Evolutionary conservation across 1,140 invertebrate species (phyloP).

Genomic region (Sitobion miscanthi): DNA sequence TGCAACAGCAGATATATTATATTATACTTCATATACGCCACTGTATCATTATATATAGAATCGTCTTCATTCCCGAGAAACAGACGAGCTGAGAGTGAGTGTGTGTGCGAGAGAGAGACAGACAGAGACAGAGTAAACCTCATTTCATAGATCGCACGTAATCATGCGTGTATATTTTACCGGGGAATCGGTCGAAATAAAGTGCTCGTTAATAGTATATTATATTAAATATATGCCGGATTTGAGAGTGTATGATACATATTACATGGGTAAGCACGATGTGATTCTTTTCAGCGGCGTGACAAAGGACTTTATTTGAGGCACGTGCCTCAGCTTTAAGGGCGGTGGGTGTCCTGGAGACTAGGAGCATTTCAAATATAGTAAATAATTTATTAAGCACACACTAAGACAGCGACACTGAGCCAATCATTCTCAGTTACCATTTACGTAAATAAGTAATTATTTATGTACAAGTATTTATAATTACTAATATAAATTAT

Average conservation of each 20-base stretch:
- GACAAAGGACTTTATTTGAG: too few species aligned
- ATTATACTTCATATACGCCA: background rate
- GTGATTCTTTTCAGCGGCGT: background rate
- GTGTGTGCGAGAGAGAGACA: background rate
- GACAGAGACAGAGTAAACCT: background rate
- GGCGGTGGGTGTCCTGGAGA: too few species aligned
- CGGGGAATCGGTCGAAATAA: background rate
- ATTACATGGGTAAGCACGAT: background rate
- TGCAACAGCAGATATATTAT: background rate
- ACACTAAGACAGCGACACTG: too few species aligned
- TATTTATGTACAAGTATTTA: too few species aligned
- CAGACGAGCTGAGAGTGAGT: background rate
- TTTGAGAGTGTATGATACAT: background rate
- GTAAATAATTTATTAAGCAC: too few species aligned
- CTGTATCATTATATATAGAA: background rate
- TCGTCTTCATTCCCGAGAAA: background rate
- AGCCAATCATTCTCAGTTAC: too few species aligned
- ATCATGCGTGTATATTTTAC: background rate
- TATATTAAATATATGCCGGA: background rate
- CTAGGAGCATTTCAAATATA: too few species aligned
- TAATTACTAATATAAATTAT: too few species aligned
- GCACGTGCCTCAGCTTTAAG: too few species aligned
- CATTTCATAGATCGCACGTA: background rate
- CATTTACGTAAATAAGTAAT: too few species aligned
- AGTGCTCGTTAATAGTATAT: background rate